Base-by-base conservation (phyloP, 2,113 vertebrate species). In the Ciconia stormi region DNA sequence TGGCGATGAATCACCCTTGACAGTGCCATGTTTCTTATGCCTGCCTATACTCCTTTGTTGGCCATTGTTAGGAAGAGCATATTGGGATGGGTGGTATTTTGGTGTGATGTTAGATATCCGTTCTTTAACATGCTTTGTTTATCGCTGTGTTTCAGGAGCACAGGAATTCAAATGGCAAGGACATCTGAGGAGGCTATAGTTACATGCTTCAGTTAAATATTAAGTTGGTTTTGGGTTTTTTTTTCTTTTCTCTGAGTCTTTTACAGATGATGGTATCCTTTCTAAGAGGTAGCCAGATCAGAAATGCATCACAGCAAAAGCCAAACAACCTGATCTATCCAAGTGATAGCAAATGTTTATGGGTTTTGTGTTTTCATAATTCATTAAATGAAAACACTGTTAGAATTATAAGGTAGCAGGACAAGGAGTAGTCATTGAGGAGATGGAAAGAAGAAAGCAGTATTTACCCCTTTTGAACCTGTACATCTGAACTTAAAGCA, bases 141-240 rank as follows among this genome's bases (percentile, higher is more conserved):
- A 38, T 73, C 2, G 1, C 42, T 50, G 23, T 73, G 7, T 71
- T 94, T 86, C 2, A 3, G 62, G 30, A 59, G n/a, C 16, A 36
- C 4, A 5, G 22, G n/a, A 44, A 73, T 69, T 69, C 65, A 93
- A 88, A 80, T 42, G n/a, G 2, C 22, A 82, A 72, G 70, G 19
- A 29, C 11, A 30, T 49, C 11, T 62, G 23, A 67, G 20, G 9
- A 6, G 25, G 20, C 38, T 84, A 49, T 55, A 55, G 30, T 67
- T 55, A 44, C 7, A 16, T 25, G 8, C 7, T 74, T 67, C n/a
- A 65, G 9, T 72, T 86, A 25, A 21, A 49, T 40, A 25, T 16
- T 71, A 21, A 2, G 5, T 61, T 78, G 32, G 9, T 4, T 40
- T 13, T 17, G 3, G 8, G 8, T 0, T 5, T 50, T 15, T 17